Evolutionary conservation across 2,888 invertebrate genomes (phyloP).

Genomic region (Cerastoderma edule): DNA sequence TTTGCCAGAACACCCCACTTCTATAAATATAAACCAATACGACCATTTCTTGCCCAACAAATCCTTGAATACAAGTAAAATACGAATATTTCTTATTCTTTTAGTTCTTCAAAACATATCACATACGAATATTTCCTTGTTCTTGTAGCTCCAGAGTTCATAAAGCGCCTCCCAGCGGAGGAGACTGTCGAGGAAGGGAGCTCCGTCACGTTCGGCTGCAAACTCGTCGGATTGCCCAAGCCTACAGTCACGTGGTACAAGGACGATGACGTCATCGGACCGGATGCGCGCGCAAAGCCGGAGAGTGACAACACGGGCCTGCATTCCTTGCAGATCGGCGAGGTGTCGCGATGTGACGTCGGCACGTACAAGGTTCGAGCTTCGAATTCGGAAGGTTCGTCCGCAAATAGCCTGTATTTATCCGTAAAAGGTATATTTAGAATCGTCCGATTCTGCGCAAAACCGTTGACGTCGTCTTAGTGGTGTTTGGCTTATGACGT

Average conservation of each 20-base stretch:
- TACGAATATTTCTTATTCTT: no score
- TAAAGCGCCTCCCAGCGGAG: conserved; percentile 69
- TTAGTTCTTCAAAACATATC: no score
- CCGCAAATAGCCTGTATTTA: conserved; percentile 74
- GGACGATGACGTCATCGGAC: conserved; percentile 67
- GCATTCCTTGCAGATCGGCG: conserved; percentile 66
- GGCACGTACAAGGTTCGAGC: conserved; percentile 74
- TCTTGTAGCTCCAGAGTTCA: conserved; percentile 74
- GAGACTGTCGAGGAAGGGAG: conserved; percentile 72
- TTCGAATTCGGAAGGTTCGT: conserved; percentile 76
- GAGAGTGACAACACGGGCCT: conserved; percentile 65
- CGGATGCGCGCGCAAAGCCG: conserved; percentile 63
- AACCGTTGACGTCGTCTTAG: conserved; percentile 16
- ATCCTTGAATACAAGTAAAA: no score
- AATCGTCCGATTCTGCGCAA: no score
- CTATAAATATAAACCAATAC: no score
- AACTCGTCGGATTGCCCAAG: conserved; percentile 72
- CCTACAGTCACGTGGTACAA: conserved; percentile 73
- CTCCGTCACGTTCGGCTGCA: conserved; percentile 69
- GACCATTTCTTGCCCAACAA: no score
- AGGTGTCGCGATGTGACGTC: conserved; percentile 74
- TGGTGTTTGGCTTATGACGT: conserved; percentile 20
- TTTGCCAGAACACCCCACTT: no score
- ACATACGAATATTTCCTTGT: conserved; percentile 21
- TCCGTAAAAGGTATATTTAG: conserved; percentile 71